Percentiles rank a stretch among this genome's conserved stretches.
phyloP scores from a whole-genome alignment of 1,140 invertebrate species.

The Tyrophagus putrescentiae region DNA sequence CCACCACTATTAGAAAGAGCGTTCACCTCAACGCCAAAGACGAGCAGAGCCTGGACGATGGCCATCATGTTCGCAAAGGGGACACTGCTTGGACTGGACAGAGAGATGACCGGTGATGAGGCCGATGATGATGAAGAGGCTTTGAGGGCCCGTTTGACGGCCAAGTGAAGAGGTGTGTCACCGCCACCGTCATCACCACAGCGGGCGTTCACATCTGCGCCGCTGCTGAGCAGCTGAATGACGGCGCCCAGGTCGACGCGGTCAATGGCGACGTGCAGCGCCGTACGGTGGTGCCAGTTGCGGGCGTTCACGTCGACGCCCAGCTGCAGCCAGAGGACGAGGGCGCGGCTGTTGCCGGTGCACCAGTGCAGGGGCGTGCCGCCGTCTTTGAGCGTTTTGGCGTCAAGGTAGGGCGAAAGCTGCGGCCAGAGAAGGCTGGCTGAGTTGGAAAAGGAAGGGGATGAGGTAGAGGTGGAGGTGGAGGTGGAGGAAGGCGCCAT shows the following conservation, averaged over 20 bases:
- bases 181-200: conserved; percentile 60
- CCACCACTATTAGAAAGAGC: no score
- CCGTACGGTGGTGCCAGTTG: conserved; percentile 66
- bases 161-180: conserved; percentile 56
- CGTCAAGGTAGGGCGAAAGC: no score
- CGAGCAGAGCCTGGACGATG: conserved; percentile 50
- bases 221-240: conserved; percentile 32
- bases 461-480: conserved; percentile 27
- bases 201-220: conserved; percentile 34
- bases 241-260: conserved; percentile 32
- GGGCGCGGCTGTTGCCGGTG: conserved; percentile 47
- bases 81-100: no score
- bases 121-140: no score
- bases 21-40: conserved; percentile 40
- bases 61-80: conserved; percentile 24
- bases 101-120: no score
- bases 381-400: conserved; percentile 67
- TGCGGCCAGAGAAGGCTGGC: no score
- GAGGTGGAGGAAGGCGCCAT: conserved; percentile 13
- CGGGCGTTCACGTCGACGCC: conserved; percentile 68
- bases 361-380: conserved; percentile 85
- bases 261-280: conserved; percentile 59
- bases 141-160: conserved; percentile 35
- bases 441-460: no score
- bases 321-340: conserved; percentile 56